These are phyloP conservation scores for Sphenodon punctatus DNA, from an alignment of 2,797 vertebrate species.

Conservation along the genomic window DNA sequence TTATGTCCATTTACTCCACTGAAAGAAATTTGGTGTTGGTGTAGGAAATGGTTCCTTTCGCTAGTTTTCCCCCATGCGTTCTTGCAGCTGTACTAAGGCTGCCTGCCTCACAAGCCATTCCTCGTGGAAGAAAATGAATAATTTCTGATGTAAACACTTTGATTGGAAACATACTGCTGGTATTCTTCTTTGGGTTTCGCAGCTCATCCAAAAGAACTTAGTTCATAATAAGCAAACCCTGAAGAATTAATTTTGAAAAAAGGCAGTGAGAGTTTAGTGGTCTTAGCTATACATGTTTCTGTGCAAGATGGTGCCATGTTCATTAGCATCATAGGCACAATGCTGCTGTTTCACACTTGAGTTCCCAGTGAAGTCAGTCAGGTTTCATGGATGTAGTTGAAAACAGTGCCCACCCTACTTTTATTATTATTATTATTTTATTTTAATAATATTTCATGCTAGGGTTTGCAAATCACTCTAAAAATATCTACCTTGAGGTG, in stretches of 20 bases:
- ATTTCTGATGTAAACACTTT: slow-evolving; percentile 68
- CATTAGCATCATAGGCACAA: background rate
- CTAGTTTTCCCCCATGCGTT: slow-evolving; percentile 35
- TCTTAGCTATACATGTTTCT: slow-evolving; percentile 49
- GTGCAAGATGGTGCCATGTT: slow-evolving; percentile 9
- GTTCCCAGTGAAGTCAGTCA: background rate
- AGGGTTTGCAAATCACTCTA: slow-evolving; percentile 17
- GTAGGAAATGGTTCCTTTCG: slow-evolving; percentile 26
- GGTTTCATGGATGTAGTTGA: background rate
- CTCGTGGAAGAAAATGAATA: slow-evolving; percentile 75
- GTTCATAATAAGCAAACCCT: slow-evolving; percentile 72
- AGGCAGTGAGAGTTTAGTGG: slow-evolving; percentile 68
- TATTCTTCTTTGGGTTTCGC: slow-evolving; percentile 56
- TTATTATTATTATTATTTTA: rapidly evolving
- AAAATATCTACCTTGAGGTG: background rate
- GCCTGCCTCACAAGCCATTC: slow-evolving; percentile 58
- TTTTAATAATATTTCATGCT: background rate
- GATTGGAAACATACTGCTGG: slow-evolving; percentile 74
- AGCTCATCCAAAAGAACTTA: slow-evolving; percentile 69
- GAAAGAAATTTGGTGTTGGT: background rate
- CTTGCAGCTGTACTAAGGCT: slow-evolving; percentile 53
- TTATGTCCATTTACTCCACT: background rate
- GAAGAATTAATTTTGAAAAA: slow-evolving; percentile 67
- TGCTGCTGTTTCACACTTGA: slow-evolving; percentile 4
- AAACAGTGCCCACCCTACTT: background rate